Conservation (phyloP, 2,113 vertebrate species). For the Scomber scombrus region DNA sequence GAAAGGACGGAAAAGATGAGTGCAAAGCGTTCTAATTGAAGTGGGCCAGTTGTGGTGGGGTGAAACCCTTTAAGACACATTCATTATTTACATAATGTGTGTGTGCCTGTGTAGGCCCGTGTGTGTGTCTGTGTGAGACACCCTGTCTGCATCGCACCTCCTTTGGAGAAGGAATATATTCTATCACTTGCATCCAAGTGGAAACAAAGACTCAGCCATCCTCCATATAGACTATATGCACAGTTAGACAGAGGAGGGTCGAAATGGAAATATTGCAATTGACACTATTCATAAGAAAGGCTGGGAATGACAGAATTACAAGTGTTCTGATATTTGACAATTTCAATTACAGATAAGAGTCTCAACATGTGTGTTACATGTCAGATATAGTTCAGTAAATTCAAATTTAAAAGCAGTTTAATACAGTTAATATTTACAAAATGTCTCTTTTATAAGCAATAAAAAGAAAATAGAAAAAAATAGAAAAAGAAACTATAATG, state of each 20-base stretch:
- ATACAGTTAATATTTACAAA: too few species aligned
- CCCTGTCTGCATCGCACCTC: conserved; percentile 72
- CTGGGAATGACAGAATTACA: conserved; percentile 2
- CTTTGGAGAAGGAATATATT: conserved; percentile 75
- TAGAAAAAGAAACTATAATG: background rate
- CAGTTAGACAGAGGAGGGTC: background rate
- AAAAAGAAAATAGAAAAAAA: background rate
- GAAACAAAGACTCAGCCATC: conserved; percentile 67
- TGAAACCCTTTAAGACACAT: conserved; percentile 85
- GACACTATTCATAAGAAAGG: conserved; percentile 24
- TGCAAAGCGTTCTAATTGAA: conserved; percentile 81
- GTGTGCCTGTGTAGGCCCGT: conserved; percentile 25
- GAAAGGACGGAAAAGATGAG: conserved; percentile 50
- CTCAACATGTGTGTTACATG: background rate
- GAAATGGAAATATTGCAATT: conserved; percentile 56
- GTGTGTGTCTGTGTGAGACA: conserved; percentile 46
- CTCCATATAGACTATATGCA: conserved; percentile 50
- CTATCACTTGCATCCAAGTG: conserved; percentile 73
- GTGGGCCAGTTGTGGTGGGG: conserved; percentile 78
- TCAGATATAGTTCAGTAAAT: background rate
- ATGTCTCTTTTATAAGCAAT: background rate
- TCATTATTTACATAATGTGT: conserved; percentile 83
- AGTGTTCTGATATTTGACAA: background rate
- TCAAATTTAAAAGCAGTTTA: background rate
- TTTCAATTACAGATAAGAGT: background rate